Base-by-base conservation (phyloP, 1,140 invertebrate genomes). In the Bilobella aurantiaca region DNA sequence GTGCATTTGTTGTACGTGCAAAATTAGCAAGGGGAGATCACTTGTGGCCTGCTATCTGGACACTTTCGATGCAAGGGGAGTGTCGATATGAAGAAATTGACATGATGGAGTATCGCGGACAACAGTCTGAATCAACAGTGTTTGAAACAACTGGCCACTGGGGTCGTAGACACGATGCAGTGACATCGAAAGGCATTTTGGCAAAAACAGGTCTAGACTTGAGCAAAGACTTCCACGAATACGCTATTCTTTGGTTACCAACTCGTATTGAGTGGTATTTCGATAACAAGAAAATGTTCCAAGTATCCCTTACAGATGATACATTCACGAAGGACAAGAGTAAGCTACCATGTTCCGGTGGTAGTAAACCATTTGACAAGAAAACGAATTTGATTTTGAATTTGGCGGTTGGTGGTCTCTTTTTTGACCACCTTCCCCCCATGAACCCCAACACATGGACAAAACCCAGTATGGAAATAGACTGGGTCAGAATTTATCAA, bases 81-180 rank as follows among this genome's bases (percentile, higher is more conserved):
- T 70, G 69, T 34, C 56, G 65, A 3, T 70, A 68, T 28, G 69
- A 70, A 32, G 69, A 70, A 67, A 70, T 70, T 58, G 69, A 70
- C 32, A 70, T 70, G 31, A 58, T 62, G 3, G 69, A 70, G 31
- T 70, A 65, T 37, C 37, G 69, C 3, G 69, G 69, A 5, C 63
- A 69, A 31, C 28, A 58, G 16, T 46, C 31, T n/a, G 58, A 70
- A 25, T 42, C 65, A 1, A 29, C 16, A 34, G 53, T 49, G 27
- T 30, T 65, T 21, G 69, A 65, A 64, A 29, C 49, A 32, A 49
- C 65, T 2, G 69, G 32, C 18, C 69, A 70, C 60, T 70, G 62
- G 56, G 69, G 69, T n/a, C 3, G 42, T 1, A 3, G 3, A 1
- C 67, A 42, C 31, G 63, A 64, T 49, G 18, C 18, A n/a, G 16